Base-by-base conservation (phyloP, 2,113 vertebrate species). In the Gambusia affinis region DNA sequence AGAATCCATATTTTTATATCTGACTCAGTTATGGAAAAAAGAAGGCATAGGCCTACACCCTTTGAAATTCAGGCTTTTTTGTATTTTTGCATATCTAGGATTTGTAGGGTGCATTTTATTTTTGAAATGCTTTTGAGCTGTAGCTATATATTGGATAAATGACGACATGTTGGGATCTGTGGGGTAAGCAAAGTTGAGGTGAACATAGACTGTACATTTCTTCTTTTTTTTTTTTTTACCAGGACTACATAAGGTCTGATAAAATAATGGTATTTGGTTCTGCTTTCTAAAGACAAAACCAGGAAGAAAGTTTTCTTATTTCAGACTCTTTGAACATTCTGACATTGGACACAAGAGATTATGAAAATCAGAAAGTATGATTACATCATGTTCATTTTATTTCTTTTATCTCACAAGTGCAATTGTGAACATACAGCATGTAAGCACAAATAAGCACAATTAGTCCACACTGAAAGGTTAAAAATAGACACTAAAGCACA, bases 381-480 rank as follows among this genome's bases (percentile, higher is more conserved):
- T 62, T 44, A 17, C 3, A 42, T 73, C 30, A 66, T 64, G 67
- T 72, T 65, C 60, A 81, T 72, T 77, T 27, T 24, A 66, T 75
- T 87, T 89, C 79, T 86, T 85, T 89, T 82, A 11, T 81, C 37
- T 74, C 37, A 76, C 30, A 75, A 70, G 79, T 63, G 87, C 72
- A 73, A 7, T 75, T 85, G 51, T 81, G 17, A 78, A 86, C 75
- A 85, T 54, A 87, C 64, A 81, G 39, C 75, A 78, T 24, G 79
- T 88, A 35, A 60, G 65, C 70, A 88, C 72, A 81, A 67, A 84
- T 15, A 47, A 72, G 73, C 80, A 89, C 75, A 60, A 74, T 75
- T 4, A 88, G 68, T 86, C 88, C 70, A 90, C 81, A 87, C 47
- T 54, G 8, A 77, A 85, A 39, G 31, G 24, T 85, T 81, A 72